Percentiles rank a stretch among this genome's conserved stretches.
Evolutionary conservation across 2,888 invertebrate species (phyloP).

Genomic region (Villa cingulata): DNA sequence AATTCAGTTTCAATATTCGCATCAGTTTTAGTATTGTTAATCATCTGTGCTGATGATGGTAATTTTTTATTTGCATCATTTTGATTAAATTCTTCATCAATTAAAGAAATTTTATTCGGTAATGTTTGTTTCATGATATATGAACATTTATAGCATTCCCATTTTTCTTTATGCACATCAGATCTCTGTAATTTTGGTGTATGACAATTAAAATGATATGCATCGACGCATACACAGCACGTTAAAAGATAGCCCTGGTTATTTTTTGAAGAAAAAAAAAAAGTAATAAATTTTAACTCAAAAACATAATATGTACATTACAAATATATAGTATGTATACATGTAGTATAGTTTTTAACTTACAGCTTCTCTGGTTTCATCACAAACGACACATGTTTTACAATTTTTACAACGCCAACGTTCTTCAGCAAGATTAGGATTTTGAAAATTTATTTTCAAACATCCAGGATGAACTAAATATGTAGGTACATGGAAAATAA

Average conservation of each 20-base stretch:
- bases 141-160: slow-evolving; percentile 58
- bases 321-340: not conserved
- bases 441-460: slow-evolving; percentile 51
- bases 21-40: not conserved
- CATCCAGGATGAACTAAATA: slow-evolving; percentile 52
- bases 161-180: slow-evolving; percentile 46
- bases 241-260: slow-evolving; percentile 56
- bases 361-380: slow-evolving; percentile 61
- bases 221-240: slow-evolving; percentile 72
- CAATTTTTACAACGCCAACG: slow-evolving; percentile 82
- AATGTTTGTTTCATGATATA: slow-evolving; percentile 2
- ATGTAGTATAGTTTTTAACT: slow-evolving; percentile 24
- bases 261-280: not conserved
- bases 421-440: slow-evolving; percentile 39
- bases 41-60: not conserved
- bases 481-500: slow-evolving; percentile 2
- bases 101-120: not conserved
- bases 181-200: slow-evolving; percentile 49
- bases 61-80: not conserved
- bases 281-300: not conserved
- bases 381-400: slow-evolving; percentile 72
- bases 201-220: slow-evolving; percentile 72
- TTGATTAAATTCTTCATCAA: not conserved
- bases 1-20: not conserved
- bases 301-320: not conserved